Conservation (phyloP, 2,113 vertebrate genomes). For the Spheniscus mendiculus region DNA sequence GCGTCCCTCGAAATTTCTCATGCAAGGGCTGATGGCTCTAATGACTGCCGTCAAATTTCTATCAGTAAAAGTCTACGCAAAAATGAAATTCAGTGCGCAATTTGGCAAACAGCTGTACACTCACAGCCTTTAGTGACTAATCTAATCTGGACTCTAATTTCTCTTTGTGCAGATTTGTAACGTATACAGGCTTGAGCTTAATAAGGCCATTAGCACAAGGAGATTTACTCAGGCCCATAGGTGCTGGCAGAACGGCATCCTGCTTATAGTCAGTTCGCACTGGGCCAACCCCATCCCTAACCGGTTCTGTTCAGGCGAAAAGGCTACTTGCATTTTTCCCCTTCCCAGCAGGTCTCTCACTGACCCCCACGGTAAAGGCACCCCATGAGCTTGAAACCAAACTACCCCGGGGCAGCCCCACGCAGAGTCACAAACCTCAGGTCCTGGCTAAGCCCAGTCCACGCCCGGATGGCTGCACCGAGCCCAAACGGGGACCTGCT, state of each 20-base stretch:
- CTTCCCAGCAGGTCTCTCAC: background rate
- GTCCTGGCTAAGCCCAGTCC: rapidly evolving
- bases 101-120: background rate
- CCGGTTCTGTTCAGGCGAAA: rapidly evolving
- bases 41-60: slow-evolving; percentile 40
- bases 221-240: background rate
- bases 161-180: slow-evolving; percentile 10
- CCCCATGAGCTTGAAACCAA: background rate
- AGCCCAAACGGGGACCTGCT: background rate
- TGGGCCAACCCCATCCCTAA: background rate
- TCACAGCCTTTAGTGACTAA: slow-evolving; percentile 1
- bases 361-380: background rate
- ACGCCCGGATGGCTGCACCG: rapidly evolving
- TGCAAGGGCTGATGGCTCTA: slow-evolving; percentile 39
- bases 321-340: background rate
- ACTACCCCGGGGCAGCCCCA: background rate
- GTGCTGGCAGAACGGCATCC: background rate
- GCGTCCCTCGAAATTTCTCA: slow-evolving; percentile 59
- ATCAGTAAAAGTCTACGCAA: slow-evolving; percentile 17
- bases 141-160: slow-evolving; percentile 37
- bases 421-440: background rate
- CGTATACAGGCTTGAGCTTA: background rate
- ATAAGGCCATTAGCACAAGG: slow-evolving; percentile 13
- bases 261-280: background rate
- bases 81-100: background rate